A percentile compares a stretch with the other conserved stretches of the same genome.
These are phyloP conservation scores for Labroides dimidiatus DNA, from an alignment of 2,797 vertebrate genomes.

Conservation along the genomic window DNA sequence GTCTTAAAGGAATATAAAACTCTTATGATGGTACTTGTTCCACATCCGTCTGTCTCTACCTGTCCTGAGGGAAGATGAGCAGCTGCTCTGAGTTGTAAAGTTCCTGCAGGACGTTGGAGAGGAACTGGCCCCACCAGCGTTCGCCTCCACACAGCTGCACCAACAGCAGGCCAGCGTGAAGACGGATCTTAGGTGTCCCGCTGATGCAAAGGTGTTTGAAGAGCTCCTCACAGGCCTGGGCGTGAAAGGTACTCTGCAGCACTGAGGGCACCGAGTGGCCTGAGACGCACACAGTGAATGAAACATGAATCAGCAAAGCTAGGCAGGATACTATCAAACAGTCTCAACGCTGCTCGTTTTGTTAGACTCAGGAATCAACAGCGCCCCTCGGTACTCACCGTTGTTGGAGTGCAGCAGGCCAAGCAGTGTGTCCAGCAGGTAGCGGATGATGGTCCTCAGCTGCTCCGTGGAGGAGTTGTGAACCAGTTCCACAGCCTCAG, in stretches of 20 bases:
- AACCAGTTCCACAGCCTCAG: slow-evolving; percentile 87
- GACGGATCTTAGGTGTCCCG: slow-evolving; percentile 96
- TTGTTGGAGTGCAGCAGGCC: slow-evolving; percentile 96
- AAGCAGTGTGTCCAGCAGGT: slow-evolving; percentile 96
- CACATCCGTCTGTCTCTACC: slow-evolving; percentile 77
- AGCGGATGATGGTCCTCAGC: slow-evolving; percentile 95
- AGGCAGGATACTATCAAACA: not conserved
- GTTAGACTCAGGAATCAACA: not conserved
- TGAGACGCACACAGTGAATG: slow-evolving; percentile 53
- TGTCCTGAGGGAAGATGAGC: slow-evolving; percentile 98
- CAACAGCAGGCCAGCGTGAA: slow-evolving; percentile 95
- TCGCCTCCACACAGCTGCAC: slow-evolving; percentile 97
- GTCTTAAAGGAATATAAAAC: too few relatives aligned
- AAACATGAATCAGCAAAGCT: not conserved
- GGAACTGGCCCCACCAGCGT: slow-evolving; percentile 99
- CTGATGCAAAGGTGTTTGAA: slow-evolving; percentile 99
- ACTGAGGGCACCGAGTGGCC: slow-evolving; percentile 96
- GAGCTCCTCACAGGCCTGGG: slow-evolving; percentile 97
- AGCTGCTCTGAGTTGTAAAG: slow-evolving; percentile 98
- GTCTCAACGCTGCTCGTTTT: not conserved
- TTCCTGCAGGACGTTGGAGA: slow-evolving; percentile 98
- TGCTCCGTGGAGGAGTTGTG: slow-evolving; percentile 96
- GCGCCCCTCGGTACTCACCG: slow-evolving; percentile 84
- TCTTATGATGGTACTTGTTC: too few relatives aligned
- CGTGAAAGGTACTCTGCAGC: slow-evolving; percentile 96